These are phyloP conservation scores for Cosmorhoe ocellata DNA, from an alignment of 2,888 invertebrate genomes.

Conservation along the genomic window DNA sequence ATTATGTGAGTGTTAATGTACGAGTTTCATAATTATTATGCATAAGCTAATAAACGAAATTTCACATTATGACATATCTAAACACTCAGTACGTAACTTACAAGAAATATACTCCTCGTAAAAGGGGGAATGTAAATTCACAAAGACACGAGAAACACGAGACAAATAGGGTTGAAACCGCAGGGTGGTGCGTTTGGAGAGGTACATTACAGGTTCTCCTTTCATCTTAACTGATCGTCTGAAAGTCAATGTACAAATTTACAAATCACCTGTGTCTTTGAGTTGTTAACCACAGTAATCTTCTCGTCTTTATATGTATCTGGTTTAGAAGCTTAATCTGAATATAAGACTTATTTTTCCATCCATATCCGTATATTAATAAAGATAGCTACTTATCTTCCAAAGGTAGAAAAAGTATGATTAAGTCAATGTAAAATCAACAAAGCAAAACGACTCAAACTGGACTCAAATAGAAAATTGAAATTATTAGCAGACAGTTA, in stretches of 20 bases:
- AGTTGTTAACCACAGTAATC: too few relatives aligned
- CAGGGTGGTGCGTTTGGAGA: slow-evolving; percentile 33
- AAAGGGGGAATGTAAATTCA: slow-evolving; percentile 34
- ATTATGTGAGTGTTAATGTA: neutral
- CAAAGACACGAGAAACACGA: slow-evolving; percentile 38
- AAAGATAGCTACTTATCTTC: too few relatives aligned
- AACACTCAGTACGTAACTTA: slow-evolving; percentile 26
- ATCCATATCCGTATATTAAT: too few relatives aligned
- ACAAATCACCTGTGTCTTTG: slow-evolving; percentile 25
- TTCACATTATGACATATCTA: slow-evolving; percentile 25
- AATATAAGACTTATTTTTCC: too few relatives aligned
- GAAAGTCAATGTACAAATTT: slow-evolving; percentile 26
- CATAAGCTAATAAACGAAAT: slow-evolving; percentile 26
- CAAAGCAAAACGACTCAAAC: slow-evolving; percentile 2
- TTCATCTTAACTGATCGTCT: slow-evolving; percentile 36
- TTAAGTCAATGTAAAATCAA: neutral
- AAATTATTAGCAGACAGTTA: slow-evolving; percentile 61
- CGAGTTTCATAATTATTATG: slow-evolving; percentile 16
- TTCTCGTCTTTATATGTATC: too few relatives aligned
- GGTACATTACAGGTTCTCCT: slow-evolving; percentile 31
- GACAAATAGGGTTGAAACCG: slow-evolving; percentile 43
- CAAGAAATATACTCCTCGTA: slow-evolving; percentile 26
- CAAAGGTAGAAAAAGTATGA: neutral
- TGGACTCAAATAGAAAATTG: slow-evolving; percentile 43
- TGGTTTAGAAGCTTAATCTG: too few relatives aligned